Percentiles rank a stretch among this genome's conserved stretches.
Conservation (phyloP, 2,113 vertebrate genomes). For the Takifugu bimaculatus region DNA sequence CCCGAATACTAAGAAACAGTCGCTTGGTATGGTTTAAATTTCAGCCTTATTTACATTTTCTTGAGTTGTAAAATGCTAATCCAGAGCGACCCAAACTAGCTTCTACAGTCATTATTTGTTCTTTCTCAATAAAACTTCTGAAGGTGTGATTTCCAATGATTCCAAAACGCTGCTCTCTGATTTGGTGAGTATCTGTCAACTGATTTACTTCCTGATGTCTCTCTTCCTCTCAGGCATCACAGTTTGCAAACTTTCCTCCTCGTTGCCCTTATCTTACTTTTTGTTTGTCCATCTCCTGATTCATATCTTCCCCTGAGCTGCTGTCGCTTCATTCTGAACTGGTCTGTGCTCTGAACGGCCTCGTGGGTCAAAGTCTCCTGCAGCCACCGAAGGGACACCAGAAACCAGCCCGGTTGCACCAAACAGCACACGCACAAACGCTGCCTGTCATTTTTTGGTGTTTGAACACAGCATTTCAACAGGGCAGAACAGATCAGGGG, state of each 20-base stretch:
- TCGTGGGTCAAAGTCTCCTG: constrained; percentile 17
- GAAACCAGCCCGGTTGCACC: neutral
- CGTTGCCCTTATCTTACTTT: constrained; percentile 3
- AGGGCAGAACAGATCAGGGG: no score
- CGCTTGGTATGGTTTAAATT: no score
- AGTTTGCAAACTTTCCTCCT: neutral
- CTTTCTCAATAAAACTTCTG: no score
- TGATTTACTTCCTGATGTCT: no score
- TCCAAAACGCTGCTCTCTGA: no score
- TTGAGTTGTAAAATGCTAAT: no score
- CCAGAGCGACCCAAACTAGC: no score
- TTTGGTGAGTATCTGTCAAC: no score
- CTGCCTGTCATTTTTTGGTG: neutral
- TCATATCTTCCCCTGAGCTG: constrained; percentile 7
- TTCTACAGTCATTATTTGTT: no score
- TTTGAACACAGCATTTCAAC: neutral
- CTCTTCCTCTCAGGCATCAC: constrained; percentile 1
- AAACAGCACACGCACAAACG: neutral
- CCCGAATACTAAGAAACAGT: no score
- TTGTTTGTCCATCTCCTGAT: neutral
- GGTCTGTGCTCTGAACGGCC: constrained; percentile 15
- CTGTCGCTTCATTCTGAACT: constrained; percentile 25
- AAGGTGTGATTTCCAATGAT: neutral
- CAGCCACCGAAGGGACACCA: neutral
- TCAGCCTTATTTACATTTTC: no score